phyloP scores from a whole-genome alignment of 2,797 vertebrate genomes.

The Trichosurus vulpecula region DNA sequence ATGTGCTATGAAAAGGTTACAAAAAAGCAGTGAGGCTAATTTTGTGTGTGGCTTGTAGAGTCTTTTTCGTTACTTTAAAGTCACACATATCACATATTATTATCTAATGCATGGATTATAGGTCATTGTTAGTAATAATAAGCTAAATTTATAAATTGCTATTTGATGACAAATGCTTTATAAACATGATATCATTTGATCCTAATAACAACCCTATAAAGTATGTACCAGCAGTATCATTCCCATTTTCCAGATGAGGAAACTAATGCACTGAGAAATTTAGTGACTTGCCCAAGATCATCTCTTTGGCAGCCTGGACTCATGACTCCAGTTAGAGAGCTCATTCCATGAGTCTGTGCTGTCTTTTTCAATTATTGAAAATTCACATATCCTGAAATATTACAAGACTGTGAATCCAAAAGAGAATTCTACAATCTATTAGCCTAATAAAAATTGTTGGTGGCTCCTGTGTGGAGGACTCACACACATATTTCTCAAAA shows the following conservation, averaged over 20 bases:
- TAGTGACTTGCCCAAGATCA: background rate
- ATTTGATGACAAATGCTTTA: background rate
- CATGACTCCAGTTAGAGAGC: background rate
- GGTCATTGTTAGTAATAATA: background rate
- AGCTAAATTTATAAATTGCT: background rate
- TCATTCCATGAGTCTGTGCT: background rate
- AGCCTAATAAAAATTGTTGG: conserved; percentile 46
- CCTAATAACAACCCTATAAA: background rate
- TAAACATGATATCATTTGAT: background rate
- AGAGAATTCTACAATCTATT: background rate
- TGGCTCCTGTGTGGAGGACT: background rate
- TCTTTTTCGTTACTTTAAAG: background rate
- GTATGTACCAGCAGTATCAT: background rate
- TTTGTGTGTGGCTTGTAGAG: background rate
- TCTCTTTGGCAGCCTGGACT: background rate
- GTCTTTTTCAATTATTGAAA: background rate
- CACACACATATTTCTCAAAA: conserved; percentile 25
- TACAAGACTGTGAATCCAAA: background rate
- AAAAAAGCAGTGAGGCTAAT: conserved; percentile 3
- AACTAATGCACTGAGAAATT: background rate
- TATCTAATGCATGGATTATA: background rate
- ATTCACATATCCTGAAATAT: background rate
- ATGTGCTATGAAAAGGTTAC: conserved; percentile 23
- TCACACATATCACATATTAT: background rate
- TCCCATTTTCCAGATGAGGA: background rate